These are phyloP conservation scores for Hermatobates lingyangjiaoensis DNA, from an alignment of 1,140 invertebrate genomes.

Conservation along the genomic window DNA sequence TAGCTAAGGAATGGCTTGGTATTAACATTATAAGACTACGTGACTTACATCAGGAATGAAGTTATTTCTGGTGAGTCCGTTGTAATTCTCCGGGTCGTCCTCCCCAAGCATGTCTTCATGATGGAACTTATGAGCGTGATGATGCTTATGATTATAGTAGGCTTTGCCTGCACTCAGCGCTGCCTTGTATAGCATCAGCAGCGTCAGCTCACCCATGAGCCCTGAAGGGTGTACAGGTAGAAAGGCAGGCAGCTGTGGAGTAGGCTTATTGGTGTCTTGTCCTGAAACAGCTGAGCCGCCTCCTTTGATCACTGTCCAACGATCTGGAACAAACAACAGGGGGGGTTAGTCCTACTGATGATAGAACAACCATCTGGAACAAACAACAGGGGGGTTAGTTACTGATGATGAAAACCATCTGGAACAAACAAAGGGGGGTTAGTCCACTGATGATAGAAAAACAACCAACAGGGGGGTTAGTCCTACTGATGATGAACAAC, in stretches of 20 bases:
- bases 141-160: constrained; percentile 64
- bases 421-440: no score
- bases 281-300: constrained; percentile 52
- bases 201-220: constrained; percentile 52
- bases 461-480: no score
- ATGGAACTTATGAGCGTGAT: constrained; percentile 56
- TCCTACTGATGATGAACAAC: no score
- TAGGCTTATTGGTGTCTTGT: constrained; percentile 36
- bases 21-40: no score
- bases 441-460: no score
- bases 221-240: constrained; percentile 33
- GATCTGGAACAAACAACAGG: no score
- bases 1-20: no score
- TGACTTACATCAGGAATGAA: background rate
- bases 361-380: no score
- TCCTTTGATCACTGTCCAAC: constrained; percentile 52
- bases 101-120: constrained; percentile 36
- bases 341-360: no score
- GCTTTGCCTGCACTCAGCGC: constrained; percentile 62
- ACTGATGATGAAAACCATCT: no score
- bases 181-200: constrained; percentile 55
- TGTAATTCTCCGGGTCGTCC: constrained; percentile 24
- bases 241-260: constrained; percentile 19
- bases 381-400: no score
- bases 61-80: background rate